Evolutionary conservation across 2,113 vertebrate species (phyloP).

Genomic region (Gymnorhina tibicen): DNA sequence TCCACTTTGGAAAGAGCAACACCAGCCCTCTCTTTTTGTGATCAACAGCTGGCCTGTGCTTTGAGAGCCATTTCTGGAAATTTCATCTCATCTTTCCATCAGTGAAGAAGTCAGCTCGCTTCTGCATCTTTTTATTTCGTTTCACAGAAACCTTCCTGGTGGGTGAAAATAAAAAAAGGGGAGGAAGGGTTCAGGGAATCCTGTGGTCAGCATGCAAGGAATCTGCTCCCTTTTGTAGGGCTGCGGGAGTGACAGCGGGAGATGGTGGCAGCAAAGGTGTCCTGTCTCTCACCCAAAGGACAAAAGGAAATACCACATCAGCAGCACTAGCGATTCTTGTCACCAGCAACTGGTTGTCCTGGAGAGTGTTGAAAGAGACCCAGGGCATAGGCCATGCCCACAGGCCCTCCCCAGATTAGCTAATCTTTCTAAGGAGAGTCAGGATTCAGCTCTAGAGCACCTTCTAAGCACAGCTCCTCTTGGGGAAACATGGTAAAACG

Average conservation of each 20-base stretch:
- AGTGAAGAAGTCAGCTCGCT: not conserved
- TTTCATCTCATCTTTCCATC: not conserved
- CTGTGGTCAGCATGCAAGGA: not conserved
- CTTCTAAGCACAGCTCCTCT: not conserved
- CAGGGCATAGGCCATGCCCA: not conserved
- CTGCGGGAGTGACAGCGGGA: not conserved
- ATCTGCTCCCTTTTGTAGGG: not conserved
- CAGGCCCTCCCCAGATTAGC: not conserved
- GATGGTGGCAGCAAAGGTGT: not conserved
- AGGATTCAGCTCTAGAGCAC: not conserved
- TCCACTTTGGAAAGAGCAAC: not conserved
- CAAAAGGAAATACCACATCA: slow-evolving; percentile 26
- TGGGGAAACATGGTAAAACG: not conserved
- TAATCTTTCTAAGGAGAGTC: not conserved
- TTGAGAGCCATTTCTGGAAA: not conserved
- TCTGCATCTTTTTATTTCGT: not conserved
- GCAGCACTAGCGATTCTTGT: not conserved
- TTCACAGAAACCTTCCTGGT: not conserved
- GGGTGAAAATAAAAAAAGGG: not conserved
- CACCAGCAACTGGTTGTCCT: not conserved
- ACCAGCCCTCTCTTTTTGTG: not conserved
- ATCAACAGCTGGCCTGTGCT: not conserved
- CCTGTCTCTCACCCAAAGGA: not conserved
- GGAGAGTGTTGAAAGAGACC: not conserved
- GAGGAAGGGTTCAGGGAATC: not conserved